Evolutionary conservation across 2,797 vertebrate genomes (phyloP).

Genomic region (Pipistrellus pipistrellus): DNA sequence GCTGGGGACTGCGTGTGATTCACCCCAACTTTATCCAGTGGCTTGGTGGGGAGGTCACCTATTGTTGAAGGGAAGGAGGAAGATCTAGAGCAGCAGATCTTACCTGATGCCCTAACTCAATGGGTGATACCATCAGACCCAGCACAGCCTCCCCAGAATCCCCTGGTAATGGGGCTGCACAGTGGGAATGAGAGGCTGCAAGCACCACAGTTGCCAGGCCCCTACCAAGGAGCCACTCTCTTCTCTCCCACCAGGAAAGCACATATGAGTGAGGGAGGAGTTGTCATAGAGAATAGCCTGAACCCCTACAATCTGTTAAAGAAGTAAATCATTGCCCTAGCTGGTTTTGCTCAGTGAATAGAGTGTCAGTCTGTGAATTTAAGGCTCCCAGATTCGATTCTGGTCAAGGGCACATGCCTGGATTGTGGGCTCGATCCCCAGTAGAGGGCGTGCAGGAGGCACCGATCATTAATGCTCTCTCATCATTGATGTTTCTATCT

Average conservation of each 20-base stretch:
- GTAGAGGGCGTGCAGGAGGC: no score
- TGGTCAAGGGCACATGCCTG: no score
- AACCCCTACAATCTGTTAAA: neutral
- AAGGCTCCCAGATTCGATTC: no score
- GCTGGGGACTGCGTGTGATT: neutral
- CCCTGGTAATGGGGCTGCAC: neutral
- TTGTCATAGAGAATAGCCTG: neutral
- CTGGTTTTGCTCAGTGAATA: no score
- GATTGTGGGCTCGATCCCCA: no score
- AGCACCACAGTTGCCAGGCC: neutral
- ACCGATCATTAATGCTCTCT: no score
- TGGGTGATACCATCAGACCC: neutral
- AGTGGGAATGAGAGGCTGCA: rapidly evolving
- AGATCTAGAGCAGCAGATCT: neutral
- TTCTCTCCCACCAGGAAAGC: conserved; percentile 1
- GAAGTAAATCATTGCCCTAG: neutral
- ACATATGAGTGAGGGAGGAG: neutral
- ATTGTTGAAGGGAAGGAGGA: neutral
- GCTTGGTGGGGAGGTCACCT: rapidly evolving
- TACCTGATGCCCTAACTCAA: neutral
- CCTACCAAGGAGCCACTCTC: neutral
- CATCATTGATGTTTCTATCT: no score
- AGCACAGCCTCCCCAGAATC: neutral
- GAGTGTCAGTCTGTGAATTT: no score
- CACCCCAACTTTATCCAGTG: neutral